Conservation (phyloP, 1,140 invertebrate species). For the Drosophila takahashii region DNA sequence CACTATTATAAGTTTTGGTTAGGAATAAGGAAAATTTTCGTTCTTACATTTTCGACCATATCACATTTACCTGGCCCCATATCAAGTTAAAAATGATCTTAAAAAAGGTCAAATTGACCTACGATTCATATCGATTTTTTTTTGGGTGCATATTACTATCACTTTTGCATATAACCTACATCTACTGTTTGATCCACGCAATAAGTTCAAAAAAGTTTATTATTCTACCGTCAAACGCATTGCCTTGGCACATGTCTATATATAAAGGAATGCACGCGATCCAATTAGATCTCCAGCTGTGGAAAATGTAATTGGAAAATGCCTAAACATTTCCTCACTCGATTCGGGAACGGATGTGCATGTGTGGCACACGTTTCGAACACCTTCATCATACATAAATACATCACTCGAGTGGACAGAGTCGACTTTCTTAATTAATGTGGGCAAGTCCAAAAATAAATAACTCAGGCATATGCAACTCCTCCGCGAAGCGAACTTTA, state of each 20-base stretch:
- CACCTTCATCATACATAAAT: conserved; percentile 22
- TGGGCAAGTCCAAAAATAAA: conserved; percentile 42
- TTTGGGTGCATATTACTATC: background rate
- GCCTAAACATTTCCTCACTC: conserved; percentile 47
- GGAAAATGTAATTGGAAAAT: conserved; percentile 46
- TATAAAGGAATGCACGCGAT: conserved; percentile 29
- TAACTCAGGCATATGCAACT: conserved; percentile 58
- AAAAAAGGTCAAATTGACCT: too few relatives aligned
- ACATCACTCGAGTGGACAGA: conserved; percentile 66
- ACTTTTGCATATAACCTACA: background rate
- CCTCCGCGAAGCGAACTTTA: conserved; percentile 44
- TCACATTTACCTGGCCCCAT: too few relatives aligned
- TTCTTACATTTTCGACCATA: too few relatives aligned
- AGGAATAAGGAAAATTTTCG: too few relatives aligned
- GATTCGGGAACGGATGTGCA: conserved; percentile 38
- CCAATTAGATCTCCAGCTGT: conserved; percentile 66
- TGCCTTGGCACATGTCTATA: conserved; percentile 33
- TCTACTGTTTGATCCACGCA: background rate
- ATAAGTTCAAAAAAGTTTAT: conserved; percentile 12
- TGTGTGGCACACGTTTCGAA: conserved; percentile 45
- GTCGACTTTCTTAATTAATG: conserved; percentile 67
- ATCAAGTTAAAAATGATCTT: too few relatives aligned
- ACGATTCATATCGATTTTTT: too few relatives aligned
- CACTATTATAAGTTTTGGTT: too few relatives aligned
- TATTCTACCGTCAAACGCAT: conserved; percentile 36